Base-by-base conservation (phyloP, 2,113 vertebrate genomes). In the Coptodon bakossiorum region DNA sequence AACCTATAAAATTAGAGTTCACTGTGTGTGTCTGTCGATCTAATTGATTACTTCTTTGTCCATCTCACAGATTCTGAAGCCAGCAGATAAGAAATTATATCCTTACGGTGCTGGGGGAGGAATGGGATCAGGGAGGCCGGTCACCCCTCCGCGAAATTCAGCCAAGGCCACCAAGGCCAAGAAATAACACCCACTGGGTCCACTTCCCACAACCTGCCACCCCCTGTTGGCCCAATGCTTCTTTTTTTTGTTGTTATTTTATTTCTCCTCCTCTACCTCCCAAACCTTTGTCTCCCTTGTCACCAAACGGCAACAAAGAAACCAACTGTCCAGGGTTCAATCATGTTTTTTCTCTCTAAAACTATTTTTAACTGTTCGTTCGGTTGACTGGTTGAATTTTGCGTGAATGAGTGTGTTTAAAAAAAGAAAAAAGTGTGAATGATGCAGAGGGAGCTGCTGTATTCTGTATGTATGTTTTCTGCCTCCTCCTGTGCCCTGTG, bases 51-150 rank as follows among this genome's bases (percentile, higher is more conserved):
- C 29, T 10, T 71, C 11, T 78, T 10, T 59, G 3, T 90, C 9
- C 19, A 10, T 57, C 10, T 83, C 27, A 2, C 86, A 99, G 98
- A 99, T 99, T 88, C 96, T 99, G 93, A 99, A 99, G 93, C 98
- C 98, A 22, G 98, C 98, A 0, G 98, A 99, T 96, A 99, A 99
- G 96, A 99, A 99, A 96, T 97, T 98, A 93, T 98, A 98, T 93
- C 97, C 97, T 87, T 99, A 99, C 0, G 97, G 98, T 36, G 97
- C 97, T 86, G 96, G 97, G 36, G 98, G 97, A 80, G 97, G 95
- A 82, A 93, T 98, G 29, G 97, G 97, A 1, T 96, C 96, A 9
- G 98, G 98, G n/a, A 96, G 98, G 80, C 98, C 98, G 0, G 97
- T 99, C 83, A 99, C 98, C 50, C 98, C 98, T 1, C 98, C 98